Conservation (phyloP, 1,140 invertebrate species). For the Hormaphis cornu region DNA sequence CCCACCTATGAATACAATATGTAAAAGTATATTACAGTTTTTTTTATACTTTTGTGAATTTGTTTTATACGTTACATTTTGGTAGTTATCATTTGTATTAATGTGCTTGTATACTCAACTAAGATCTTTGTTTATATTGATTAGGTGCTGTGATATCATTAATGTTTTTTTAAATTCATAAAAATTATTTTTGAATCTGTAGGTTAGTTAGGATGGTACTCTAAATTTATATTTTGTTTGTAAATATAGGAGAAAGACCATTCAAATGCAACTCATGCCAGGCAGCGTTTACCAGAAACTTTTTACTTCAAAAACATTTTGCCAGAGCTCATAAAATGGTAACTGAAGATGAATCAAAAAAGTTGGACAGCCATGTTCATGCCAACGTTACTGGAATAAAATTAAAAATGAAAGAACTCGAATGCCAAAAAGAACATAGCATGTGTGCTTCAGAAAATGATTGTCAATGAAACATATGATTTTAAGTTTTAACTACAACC, state of each 20-base stretch:
- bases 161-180: too few relatives aligned
- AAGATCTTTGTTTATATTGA: too few relatives aligned
- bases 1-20: too few relatives aligned
- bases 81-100: too few relatives aligned
- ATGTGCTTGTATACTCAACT: too few relatives aligned
- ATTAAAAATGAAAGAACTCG: conserved; percentile 31
- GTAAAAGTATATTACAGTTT: too few relatives aligned
- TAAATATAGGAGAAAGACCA: conserved; percentile 51
- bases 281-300: conserved; percentile 55
- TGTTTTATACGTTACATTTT: too few relatives aligned
- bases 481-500: neutral
- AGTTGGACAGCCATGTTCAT: conserved; percentile 11
- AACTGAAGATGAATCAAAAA: conserved; percentile 27
- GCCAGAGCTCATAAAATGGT: conserved; percentile 38
- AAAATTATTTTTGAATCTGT: too few relatives aligned
- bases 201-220: too few relatives aligned
- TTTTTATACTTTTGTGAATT: too few relatives aligned
- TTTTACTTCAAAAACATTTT: conserved; percentile 42
- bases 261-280: conserved; percentile 69
- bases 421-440: conserved; percentile 2
- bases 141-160: too few relatives aligned
- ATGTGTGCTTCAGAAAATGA: neutral
- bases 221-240: too few relatives aligned
- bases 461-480: neutral
- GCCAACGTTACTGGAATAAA: conserved; percentile 29